Evolutionary conservation across 23 tunicate species (phyloP), one percentile per base, ranked within the genome.

Genomic region (Halocynthia roretzi): DNA sequence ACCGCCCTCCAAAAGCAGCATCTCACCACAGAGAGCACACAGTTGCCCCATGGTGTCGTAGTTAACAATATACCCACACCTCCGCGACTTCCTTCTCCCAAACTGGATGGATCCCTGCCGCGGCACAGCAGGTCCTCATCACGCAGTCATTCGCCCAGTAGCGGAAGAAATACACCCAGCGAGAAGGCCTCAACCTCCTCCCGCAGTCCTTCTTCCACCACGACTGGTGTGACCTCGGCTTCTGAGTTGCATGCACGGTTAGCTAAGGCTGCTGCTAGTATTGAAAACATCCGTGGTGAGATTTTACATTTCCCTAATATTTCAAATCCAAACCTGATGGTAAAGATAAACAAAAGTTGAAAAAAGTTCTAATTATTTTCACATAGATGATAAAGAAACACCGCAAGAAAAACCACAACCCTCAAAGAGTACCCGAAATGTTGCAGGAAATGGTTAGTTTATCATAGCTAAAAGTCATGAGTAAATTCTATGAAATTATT

Each of bases 1-100:
- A 54, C 78, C 49, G 56, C 55, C 63, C 64, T 74, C 55, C 78
- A 74, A 74, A 62, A 53, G 9, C 78, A 74, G 20, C 78, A 74
- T 54, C 75, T 65, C 6, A 40, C 22, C 70, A 40, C 22, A 65
- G 70, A 48, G 22, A 65, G 9, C 76, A 71, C 76, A 9, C 49
- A 71, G n/a, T 49, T 2, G 14, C 56, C 56, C 56, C n/a, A 15
- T 11, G 18, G 51, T 12, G 51, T 44, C 51, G 44, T 31, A 31
- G 11, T 71, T 50, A 48, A 10, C 18, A 50, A 71, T 49, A 71
- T 19, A 5, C 2, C 58, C 10, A 10, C 76, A 2, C 49, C 14
- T 11, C 56, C 78, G 12, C 17, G 60, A 22, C 31, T 74, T 15
- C 78, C 78, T 11, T 74, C 78, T 10, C 78, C 78, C 8, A 74